Base-by-base conservation (phyloP, 2,113 vertebrate species). In the Periophthalmus modestus region DNA sequence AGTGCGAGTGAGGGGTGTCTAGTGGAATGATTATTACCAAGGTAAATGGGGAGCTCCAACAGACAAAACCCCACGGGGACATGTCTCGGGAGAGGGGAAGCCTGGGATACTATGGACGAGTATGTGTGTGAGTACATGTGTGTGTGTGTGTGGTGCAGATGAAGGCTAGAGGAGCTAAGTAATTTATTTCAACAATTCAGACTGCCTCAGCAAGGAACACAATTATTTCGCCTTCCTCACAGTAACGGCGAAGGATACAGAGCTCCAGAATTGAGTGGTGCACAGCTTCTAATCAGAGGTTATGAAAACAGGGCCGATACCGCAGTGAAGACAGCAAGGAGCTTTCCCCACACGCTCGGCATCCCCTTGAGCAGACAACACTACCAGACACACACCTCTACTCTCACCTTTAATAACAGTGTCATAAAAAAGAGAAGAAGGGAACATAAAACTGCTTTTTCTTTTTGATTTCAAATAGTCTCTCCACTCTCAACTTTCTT, bases 141-240 rank as follows among this genome's bases (percentile, higher is more conserved):
- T 10, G 78, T 24, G 47, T 67, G 21, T 82, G 85, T 88, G 83
- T 78, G 76, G 66, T 79, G 82, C 68, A 69, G 82, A 74, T 81
- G 83, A 82, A 74, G 80, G 79, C 72, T 75, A 77, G 82, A 83
- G 70, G 75, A 84, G 78, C 79, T 81, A 75, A 87, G 88, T 90
- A 79, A 92, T 93, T 93, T 92, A 91, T 92, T 93, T 92, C 89
- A 88, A 91, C 91, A 81, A 91, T 90, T 90, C 88, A 81, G 84
- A 82, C 87, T 83, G 90, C 86, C 82, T 88, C 86, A 68, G 88
- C 89, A 75, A 87, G 81, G 85, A 92, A 88, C 84, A 85, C 91
- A 92, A 92, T 93, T 92, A 93, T 92, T 92, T 89, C 81, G 77
- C 71, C 82, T 88, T 87, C 83, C 82, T 82, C 80, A 83, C 82